phyloP scores from a whole-genome alignment of 2,888 invertebrate genomes.

The Epistrophe eligans region DNA sequence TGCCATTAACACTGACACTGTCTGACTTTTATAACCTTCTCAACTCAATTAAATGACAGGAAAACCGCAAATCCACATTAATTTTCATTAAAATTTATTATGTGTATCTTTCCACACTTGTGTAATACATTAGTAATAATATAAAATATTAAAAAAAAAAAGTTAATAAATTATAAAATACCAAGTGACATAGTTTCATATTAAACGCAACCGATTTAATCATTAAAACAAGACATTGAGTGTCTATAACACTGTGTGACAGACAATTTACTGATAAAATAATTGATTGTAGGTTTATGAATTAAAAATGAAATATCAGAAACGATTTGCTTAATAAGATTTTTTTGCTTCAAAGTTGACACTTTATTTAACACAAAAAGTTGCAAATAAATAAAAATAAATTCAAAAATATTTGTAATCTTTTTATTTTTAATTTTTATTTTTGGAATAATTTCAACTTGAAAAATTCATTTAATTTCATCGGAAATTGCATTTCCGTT shows the following conservation, averaged over 20 bases:
- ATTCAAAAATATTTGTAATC: not conserved
- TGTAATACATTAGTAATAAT: not conserved
- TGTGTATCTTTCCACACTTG: slow-evolving; percentile 2
- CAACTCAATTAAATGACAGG: slow-evolving; percentile 14
- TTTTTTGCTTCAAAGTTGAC: no score
- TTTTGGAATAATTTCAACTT: slow-evolving; percentile 23
- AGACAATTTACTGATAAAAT: slow-evolving; percentile 2
- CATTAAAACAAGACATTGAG: not conserved
- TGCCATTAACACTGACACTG: not conserved
- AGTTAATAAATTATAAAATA: slow-evolving; percentile 5
- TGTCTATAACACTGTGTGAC: not conserved
- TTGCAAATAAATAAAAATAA: not conserved
- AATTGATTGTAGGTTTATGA: not conserved
- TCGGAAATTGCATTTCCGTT: slow-evolving; percentile 11
- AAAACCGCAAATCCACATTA: slow-evolving; percentile 18
- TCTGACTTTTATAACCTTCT: slow-evolving; percentile 20
- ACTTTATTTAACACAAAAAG: not conserved
- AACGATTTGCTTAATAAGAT: no score
- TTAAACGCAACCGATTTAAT: not conserved
- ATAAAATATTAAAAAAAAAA: not conserved
- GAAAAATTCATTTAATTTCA: slow-evolving; percentile 37
- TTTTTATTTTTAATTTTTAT: not conserved
- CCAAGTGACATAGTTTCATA: slow-evolving; percentile 20
- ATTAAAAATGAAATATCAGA: no score
- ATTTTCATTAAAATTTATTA: slow-evolving; percentile 22